Evolutionary conservation across 2,888 invertebrate genomes (phyloP).

Genomic region (Glyphotaelius pellucidus): DNA sequence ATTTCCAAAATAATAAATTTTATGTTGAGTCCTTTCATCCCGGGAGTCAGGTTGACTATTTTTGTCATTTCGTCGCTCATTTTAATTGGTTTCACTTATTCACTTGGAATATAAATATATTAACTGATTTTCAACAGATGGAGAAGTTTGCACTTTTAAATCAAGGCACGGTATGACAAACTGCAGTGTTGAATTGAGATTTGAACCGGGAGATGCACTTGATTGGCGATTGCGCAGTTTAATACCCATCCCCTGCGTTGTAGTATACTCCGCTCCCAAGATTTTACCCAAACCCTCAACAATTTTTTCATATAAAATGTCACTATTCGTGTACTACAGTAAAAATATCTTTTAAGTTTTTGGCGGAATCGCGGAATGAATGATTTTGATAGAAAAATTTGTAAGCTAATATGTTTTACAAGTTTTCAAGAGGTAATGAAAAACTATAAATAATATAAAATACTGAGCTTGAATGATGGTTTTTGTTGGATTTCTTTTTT

Average conservation of each 20-base stretch:
- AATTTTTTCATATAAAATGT: too few species aligned
- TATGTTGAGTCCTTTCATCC: not conserved
- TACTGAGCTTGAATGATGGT: too few species aligned
- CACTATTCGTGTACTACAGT: too few species aligned
- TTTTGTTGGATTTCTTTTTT: too few species aligned
- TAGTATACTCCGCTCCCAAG: not conserved
- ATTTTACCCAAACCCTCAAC: not conserved
- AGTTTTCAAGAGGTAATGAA: too few species aligned
- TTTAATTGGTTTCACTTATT: not conserved
- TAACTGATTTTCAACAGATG: not conserved
- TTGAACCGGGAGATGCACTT: not conserved
- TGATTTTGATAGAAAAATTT: too few species aligned
- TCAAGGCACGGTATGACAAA: not conserved
- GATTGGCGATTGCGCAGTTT: not conserved
- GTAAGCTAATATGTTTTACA: too few species aligned
- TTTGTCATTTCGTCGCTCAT: not conserved
- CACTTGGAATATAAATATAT: not conserved
- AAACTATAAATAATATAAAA: too few species aligned
- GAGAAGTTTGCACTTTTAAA: not conserved
- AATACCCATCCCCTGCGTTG: not conserved
- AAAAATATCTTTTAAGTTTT: too few species aligned
- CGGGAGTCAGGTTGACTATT: not conserved
- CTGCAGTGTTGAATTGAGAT: not conserved
- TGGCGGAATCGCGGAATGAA: too few species aligned
- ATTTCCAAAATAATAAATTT: not conserved